phyloP scores from a whole-genome alignment of 2,888 invertebrate genomes.

The Lampropteryx suffumata region DNA sequence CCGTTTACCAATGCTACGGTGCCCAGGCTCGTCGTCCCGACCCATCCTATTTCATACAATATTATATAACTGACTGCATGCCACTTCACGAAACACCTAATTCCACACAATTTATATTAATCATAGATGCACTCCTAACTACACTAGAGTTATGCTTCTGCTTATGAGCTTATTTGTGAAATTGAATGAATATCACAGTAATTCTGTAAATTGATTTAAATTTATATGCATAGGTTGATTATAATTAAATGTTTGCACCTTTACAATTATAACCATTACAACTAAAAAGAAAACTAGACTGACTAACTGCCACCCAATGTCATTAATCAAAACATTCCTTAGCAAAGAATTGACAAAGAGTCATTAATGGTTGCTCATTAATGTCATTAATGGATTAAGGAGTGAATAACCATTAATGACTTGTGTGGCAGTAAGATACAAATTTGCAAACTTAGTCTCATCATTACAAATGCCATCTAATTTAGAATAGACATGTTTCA shows the following conservation, averaged over 20 bases:
- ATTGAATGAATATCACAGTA: slow-evolving; percentile 77
- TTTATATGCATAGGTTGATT: slow-evolving; percentile 44
- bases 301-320: too few species aligned
- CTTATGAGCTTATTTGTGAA: slow-evolving; percentile 50
- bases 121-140: slow-evolving; percentile 41
- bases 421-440: slow-evolving; percentile 4
- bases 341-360: too few species aligned
- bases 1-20: too few species aligned
- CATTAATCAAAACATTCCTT: too few species aligned
- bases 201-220: slow-evolving; percentile 54
- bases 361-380: too few species aligned
- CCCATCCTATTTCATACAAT: neutral
- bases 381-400: too few species aligned
- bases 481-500: too few species aligned
- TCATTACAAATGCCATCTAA: neutral
- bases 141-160: too few species aligned
- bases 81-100: slow-evolving; percentile 27
- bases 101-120: slow-evolving; percentile 27
- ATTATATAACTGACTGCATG: slow-evolving; percentile 1
- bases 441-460: neutral
- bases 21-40: too few species aligned
- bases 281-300: neutral
- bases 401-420: too few species aligned
- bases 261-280: neutral
- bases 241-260: slow-evolving; percentile 38